Conservation (phyloP, 2,888 invertebrate genomes). For the Sympetrum striolatum region DNA sequence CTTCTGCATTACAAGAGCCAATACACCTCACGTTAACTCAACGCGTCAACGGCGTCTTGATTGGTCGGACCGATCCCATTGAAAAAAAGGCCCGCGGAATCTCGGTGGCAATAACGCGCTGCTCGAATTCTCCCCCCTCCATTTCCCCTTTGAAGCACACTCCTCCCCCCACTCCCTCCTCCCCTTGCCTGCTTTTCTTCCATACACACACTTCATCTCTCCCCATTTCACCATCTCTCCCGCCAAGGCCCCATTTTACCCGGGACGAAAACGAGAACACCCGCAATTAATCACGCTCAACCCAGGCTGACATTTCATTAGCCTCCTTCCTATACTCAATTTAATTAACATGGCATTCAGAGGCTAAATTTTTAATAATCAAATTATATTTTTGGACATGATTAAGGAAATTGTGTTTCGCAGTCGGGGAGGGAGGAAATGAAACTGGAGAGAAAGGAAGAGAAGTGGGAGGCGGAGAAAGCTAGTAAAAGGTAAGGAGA, state of each 20-base stretch:
- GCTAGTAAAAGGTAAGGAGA: constrained; percentile 43
- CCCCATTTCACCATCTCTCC: constrained; percentile 37
- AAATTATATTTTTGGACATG: constrained; percentile 56
- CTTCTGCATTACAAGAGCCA: neutral
- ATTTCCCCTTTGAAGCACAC: constrained; percentile 17
- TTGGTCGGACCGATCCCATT: neutral
- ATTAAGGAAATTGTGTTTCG: constrained; percentile 53
- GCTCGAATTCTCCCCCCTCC: neutral
- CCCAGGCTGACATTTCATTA: constrained; percentile 61
- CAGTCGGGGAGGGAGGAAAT: constrained; percentile 40
- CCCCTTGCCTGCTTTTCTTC: too few relatives aligned
- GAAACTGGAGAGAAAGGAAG: constrained; percentile 8
- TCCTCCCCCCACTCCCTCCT: neutral
- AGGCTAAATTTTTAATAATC: constrained; percentile 61
- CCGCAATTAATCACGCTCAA: constrained; percentile 61
- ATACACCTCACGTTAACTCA: neutral
- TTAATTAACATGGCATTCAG: constrained; percentile 60
- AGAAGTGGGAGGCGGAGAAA: neutral
- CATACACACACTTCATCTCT: neutral
- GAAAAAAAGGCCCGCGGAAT: neutral
- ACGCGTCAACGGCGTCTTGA: neutral
- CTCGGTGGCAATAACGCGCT: neutral
- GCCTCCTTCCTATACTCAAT: constrained; percentile 60
- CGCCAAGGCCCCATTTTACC: constrained; percentile 27
- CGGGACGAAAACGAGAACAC: constrained; percentile 52